Base-by-base conservation (phyloP, 2,113 vertebrate species). In the Elachura formosa region DNA sequence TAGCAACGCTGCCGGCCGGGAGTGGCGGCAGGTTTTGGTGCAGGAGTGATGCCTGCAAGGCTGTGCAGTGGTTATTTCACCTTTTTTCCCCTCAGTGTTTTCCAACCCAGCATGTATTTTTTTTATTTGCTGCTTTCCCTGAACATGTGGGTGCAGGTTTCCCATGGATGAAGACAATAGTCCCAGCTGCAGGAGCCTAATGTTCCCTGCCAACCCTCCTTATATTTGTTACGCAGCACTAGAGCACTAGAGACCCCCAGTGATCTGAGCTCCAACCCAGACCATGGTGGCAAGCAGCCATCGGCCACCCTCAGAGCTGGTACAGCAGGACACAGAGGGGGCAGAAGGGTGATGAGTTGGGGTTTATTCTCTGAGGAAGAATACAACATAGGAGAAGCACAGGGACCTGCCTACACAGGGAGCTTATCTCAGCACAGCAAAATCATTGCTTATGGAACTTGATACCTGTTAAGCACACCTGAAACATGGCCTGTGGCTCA, bases 151-250 rank as follows among this genome's bases (percentile, higher is more conserved):
- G 51, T 49, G 51, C 31, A 29, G 8, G 11, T 81, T 34, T 90
- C 33, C 63, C 51, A 34, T 0, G 0, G 3, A 16, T n/a, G 74
- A 63, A 72, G 56, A 38, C 25, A 59, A 12, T 2, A 2, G 18
- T 20, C 38, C 21, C 58, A 26, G 66, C 10, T 0, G 1, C n/a
- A 55, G 67, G 26, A 89, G 31, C 49, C 84, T 67, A 56, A 23
- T 76, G n/a, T 55, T 64, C 40, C 75, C 40, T 31, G 46, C 25
- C 69, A 71, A 46, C 46, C 54, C 59, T 45, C 1, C 1, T 38
- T 40, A 16, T 14, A 59, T 16, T 12, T 29, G 29, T 29, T 3
- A 1, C 22, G 48, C 43, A 49, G 48, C 0, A 0, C 29, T 1
- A 1, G 63, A 86, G 40, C 0, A 1, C 45, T 26, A 0, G 0